Evolutionary conservation across 2,797 vertebrate species (phyloP), one percentile per base, ranked within the genome.

Genomic region (Prunella strophiata): DNA sequence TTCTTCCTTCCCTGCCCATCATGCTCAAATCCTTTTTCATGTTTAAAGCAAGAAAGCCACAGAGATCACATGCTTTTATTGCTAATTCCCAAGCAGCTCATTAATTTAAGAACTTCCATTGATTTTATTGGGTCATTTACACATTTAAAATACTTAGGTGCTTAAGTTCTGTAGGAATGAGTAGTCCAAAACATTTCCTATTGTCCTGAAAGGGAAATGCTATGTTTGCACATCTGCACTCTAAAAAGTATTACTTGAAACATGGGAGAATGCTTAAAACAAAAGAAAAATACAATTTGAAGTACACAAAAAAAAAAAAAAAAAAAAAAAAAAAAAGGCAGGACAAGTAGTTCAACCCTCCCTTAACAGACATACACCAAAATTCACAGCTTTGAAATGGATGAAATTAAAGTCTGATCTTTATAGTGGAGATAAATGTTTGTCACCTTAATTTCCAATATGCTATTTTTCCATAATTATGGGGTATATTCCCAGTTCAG

Each of bases 341-440:
- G 32, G 52, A 82, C 38, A 85, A 93, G 81, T 13, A 92, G 59
- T 61, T 85, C 86, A 88, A 88, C 52, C 34, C 30, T 73, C 6
- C 1, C 50, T 77, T 85, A 85, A 74, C 10, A 91, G 57, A 83
- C 72, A 83, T 77, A 92, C 50, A 76, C 32, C 26, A 9, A 52
- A 92, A 94, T 48, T 91, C 80, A 70, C 63, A 71, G 65, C 38
- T 92, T 85, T 91, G 87, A 91, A 88, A 91, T 4, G 19, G 57
- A 84, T 66, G 18, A 90, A 88, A 88, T 78, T 30, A 16, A 57
- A 85, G 58, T 43, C 48, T 72, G 1, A 23, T 84, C 62, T 89
- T 81, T 90, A 88, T 77, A 65, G 23, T 30, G 14, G 58, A 87
- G 40, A 87, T 42, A 89, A 91, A 91, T 11, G 22, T 79, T 71